Evolutionary conservation across 1,140 invertebrate genomes (phyloP).

Genomic region (Chionoecetes opilio): DNA sequence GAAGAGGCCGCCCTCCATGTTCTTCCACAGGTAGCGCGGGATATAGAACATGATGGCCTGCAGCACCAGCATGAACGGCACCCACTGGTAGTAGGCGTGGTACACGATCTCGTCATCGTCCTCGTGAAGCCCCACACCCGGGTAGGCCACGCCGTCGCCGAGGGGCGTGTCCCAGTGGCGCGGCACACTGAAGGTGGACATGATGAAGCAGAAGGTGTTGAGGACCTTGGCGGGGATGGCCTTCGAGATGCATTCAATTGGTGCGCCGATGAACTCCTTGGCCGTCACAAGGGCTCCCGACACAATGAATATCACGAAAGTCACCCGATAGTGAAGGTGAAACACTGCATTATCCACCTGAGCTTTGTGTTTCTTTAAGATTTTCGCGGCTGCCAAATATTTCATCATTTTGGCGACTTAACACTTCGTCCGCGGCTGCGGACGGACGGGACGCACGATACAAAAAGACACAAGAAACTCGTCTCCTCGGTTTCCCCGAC

Average conservation of each 20-base stretch:
- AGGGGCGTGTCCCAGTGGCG: slow-evolving; percentile 70
- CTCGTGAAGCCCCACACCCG: slow-evolving; percentile 82
- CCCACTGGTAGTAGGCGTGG: slow-evolving; percentile 85
- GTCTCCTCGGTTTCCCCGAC: background rate
- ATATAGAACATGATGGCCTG: slow-evolving; percentile 85
- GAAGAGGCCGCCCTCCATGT: slow-evolving; percentile 82
- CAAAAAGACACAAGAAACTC: background rate
- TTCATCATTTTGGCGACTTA: slow-evolving; percentile 80
- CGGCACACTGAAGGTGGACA: slow-evolving; percentile 83
- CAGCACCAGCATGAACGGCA: slow-evolving; percentile 84
- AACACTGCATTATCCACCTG: slow-evolving; percentile 86
- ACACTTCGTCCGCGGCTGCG: background rate
- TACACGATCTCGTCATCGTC: slow-evolving; percentile 86
- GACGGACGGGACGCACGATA: too few species aligned
- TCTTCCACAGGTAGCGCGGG: slow-evolving; percentile 83
- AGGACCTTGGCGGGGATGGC: slow-evolving; percentile 84
- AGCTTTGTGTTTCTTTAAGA: slow-evolving; percentile 78
- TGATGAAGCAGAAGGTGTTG: slow-evolving; percentile 85
- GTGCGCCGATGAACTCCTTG: slow-evolving; percentile 86
- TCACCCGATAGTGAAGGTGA: slow-evolving; percentile 85
- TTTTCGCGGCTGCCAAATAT: slow-evolving; percentile 79
- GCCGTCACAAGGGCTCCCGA: slow-evolving; percentile 85
- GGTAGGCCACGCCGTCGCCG: slow-evolving; percentile 81
- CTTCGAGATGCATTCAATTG: slow-evolving; percentile 84
- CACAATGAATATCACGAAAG: slow-evolving; percentile 85